Percentiles rank a stretch among this genome's conserved stretches.
phyloP scores from a whole-genome alignment of 2,113 vertebrate species.

The Prinia subflava region DNA sequence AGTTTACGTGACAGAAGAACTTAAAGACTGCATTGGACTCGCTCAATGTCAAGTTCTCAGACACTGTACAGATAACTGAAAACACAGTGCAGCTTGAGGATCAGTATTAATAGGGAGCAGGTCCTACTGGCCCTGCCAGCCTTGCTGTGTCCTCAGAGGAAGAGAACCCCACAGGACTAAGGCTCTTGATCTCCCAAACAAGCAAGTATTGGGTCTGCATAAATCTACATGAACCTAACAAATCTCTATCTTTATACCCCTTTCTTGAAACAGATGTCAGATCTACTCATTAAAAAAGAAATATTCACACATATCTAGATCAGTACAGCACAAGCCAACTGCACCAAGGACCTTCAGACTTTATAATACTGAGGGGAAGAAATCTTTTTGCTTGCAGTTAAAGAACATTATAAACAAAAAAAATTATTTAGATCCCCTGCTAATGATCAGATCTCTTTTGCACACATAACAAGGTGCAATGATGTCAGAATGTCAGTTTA shows the following conservation, averaged over 20 bases:
- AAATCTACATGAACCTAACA: background rate
- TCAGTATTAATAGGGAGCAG: background rate
- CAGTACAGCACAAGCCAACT: background rate
- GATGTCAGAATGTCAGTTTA: background rate
- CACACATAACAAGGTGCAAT: background rate
- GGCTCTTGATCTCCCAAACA: background rate
- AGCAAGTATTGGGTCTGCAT: background rate
- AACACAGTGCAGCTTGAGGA: background rate
- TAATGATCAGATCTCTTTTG: background rate
- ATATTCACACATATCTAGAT: fast-evolving
- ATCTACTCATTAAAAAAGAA: background rate
- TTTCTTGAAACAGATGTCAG: background rate
- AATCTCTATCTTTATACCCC: background rate
- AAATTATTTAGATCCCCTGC: background rate
- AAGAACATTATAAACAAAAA: background rate
- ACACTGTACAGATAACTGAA: background rate
- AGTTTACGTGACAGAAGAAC: background rate
- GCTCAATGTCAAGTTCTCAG: background rate
- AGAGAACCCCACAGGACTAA: background rate
- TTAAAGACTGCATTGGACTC: background rate
- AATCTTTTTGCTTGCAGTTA: background rate
- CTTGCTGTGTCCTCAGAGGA: background rate
- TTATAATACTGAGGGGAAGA: background rate
- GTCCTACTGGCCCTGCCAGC: background rate
- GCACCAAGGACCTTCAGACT: background rate